Conservation (phyloP, 35 echinoderm and acorn worm species). For the Eucidaris tribuloides region DNA sequence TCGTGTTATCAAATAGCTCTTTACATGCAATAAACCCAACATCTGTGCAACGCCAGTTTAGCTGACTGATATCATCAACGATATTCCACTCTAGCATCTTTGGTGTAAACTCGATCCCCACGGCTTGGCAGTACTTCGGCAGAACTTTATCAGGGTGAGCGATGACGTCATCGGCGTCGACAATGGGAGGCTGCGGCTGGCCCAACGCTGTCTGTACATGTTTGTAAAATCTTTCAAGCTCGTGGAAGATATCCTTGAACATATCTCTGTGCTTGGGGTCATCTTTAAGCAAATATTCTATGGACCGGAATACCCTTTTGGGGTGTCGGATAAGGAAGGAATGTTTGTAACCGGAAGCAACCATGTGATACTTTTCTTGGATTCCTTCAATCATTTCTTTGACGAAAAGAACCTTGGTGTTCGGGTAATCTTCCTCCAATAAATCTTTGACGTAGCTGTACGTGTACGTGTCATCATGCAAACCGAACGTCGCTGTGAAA, state of each 20-base stretch:
- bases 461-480: neutral
- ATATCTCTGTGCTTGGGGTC: neutral
- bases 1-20: neutral
- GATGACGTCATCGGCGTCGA: constrained; percentile 53
- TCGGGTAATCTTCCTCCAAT: constrained; percentile 26
- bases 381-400: constrained; percentile 32
- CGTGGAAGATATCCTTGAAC: neutral
- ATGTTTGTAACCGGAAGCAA: constrained; percentile 15
- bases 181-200: constrained; percentile 28
- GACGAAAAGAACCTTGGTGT: neutral
- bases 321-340: constrained; percentile 51
- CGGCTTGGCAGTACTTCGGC: constrained; percentile 13
- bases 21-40: constrained; percentile 5
- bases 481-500: neutral
- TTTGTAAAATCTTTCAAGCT: neutral
- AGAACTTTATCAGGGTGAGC: constrained; percentile 35
- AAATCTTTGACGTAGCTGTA: neutral
- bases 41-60: constrained; percentile 19
- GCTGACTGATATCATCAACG: neutral
- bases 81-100: constrained; percentile 21
- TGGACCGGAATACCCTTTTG: neutral
- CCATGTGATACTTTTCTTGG: neutral
- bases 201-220: neutral
- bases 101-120: constrained; percentile 33
- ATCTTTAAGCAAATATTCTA: neutral